A percentile compares a stretch with the other conserved stretches of the same genome.
Evolutionary conservation across 2,797 vertebrate genomes (phyloP).

Genomic region (Numenius phaeopus): DNA sequence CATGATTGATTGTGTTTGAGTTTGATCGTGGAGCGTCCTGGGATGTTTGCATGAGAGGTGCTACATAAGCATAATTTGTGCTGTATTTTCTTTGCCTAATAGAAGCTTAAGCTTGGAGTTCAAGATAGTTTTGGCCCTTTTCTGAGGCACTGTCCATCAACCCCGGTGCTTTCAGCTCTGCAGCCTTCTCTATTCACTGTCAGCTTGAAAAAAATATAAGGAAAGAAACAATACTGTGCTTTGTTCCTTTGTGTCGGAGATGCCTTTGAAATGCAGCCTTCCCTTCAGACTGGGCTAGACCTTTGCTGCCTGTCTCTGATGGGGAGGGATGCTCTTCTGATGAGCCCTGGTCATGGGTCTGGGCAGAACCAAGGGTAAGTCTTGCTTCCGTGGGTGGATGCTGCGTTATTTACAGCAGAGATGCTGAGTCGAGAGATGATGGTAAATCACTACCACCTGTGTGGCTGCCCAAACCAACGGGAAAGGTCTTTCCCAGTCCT

Average conservation of each 20-base stretch:
- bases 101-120: slow-evolving; percentile 29
- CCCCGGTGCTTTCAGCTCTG: not conserved
- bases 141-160: slow-evolving; percentile 1
- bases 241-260: slow-evolving; percentile 2
- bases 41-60: slow-evolving; percentile 48
- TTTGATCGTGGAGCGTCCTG: slow-evolving; percentile 25
- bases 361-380: not conserved
- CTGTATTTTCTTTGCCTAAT: slow-evolving; percentile 62
- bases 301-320: not conserved
- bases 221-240: not conserved
- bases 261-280: slow-evolving; percentile 34
- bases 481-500: not conserved
- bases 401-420: not conserved
- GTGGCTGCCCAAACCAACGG: not conserved
- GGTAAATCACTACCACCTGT: not conserved
- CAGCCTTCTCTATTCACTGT: not conserved
- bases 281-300: not conserved
- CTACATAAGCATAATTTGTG: slow-evolving; percentile 62
- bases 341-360: rapidly evolving
- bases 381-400: rapidly evolving
- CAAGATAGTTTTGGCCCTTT: slow-evolving; percentile 43
- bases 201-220: not conserved
- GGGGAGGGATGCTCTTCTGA: not conserved
- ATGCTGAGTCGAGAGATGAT: not conserved
- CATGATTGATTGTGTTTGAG: slow-evolving; percentile 64